Evolutionary conservation across 2,888 invertebrate genomes (phyloP), one percentile per base, ranked within the genome.

Genomic region (Apocheima hispidaria): DNA sequence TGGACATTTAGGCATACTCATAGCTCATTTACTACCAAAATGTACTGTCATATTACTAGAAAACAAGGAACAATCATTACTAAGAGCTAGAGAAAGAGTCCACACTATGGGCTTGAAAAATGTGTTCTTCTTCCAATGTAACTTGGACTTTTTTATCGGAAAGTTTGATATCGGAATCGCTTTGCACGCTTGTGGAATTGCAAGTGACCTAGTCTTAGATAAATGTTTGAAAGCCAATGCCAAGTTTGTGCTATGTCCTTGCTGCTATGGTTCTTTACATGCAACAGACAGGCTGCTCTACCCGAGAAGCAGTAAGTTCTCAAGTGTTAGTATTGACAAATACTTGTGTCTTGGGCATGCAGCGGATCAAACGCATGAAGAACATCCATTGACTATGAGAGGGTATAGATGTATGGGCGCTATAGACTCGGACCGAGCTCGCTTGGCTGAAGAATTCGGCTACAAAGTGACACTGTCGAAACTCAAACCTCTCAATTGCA

Each of bases 111-210:
- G 93, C 0, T 82, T 98, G 30, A 92, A 81, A 4, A 99, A 99
- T 90, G 94, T 98, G 0, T 93, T 90, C 20, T 95, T 98, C 75
- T 95, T 96, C 76, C 97, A 99, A 88, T 96, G 98, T 77, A 99
- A 99, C 90, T 93, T 99, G 71, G 97, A 98, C 83, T 98, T 98
- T 80, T 98, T 97, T 80, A 93, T 93, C 83, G 95, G 97, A 0
- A 82, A 93, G 49, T 97, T 98, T 90, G 94, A 98, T 77, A 94
- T 99, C 62, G 99, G 99, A 0, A 95, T 97, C 33, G 97, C 97
- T 3, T 89, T 99, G 30, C 99, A 99, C 88, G 99, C 98, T 2
- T 99, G 99, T 88, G 99, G 99, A 0, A 96, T 97, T 10, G 98
- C 98, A 1, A 98, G 98, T 1, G 99, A 99, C 87, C 94, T 99